These are phyloP conservation scores for Sphaerophoria taeniata DNA, from an alignment of 2,888 invertebrate species.

Conservation along the genomic window DNA sequence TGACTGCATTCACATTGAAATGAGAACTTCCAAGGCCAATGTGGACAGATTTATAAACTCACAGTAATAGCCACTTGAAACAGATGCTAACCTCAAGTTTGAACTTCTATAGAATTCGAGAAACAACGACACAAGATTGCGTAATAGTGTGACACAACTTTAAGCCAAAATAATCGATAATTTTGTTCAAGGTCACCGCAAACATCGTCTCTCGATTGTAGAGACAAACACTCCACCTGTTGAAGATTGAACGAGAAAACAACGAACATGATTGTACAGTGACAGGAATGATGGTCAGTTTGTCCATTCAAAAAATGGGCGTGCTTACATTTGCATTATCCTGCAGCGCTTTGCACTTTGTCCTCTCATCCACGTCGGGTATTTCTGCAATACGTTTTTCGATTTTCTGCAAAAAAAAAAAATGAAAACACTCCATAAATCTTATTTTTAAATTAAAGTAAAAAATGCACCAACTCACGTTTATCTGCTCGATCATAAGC, in stretches of 20 bases:
- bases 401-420: constrained; percentile 84
- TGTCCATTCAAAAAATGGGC: background rate
- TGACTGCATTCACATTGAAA: background rate
- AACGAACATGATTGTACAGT: background rate
- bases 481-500: constrained; percentile 96
- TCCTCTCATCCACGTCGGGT: constrained; percentile 87
- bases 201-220: constrained; percentile 42
- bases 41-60: background rate
- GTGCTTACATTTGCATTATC: constrained; percentile 90
- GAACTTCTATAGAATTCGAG: background rate
- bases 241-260: constrained; percentile 25
- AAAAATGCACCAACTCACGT: constrained; percentile 83
- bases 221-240: constrained; percentile 52
- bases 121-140: constrained; percentile 35
- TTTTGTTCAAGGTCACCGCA: constrained; percentile 47
- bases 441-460: constrained; percentile 24
- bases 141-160: constrained; percentile 38
- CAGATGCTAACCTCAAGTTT: constrained; percentile 4
- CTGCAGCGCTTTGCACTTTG: constrained; percentile 88
- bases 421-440: constrained; percentile 29
- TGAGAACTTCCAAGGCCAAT: background rate
- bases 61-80: background rate
- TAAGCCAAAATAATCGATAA: constrained; percentile 53
- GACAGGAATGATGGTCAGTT: constrained; percentile 3
- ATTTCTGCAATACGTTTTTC: constrained; percentile 87